Evolutionary conservation across 2,113 vertebrate species (phyloP).

Genomic region (Podarcis raffonei): DNA sequence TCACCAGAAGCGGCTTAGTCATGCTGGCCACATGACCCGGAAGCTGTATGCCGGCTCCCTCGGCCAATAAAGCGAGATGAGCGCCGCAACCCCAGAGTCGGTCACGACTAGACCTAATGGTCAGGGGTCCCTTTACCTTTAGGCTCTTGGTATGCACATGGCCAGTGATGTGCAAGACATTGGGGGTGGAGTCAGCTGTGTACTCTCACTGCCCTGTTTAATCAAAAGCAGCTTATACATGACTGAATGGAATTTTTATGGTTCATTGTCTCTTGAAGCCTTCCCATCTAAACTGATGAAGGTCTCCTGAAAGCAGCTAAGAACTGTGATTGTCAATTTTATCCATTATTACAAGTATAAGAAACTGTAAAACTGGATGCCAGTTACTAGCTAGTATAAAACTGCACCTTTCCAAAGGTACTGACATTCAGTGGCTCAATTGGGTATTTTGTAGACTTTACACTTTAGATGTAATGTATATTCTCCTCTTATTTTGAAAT

Average conservation of each 20-base stretch:
- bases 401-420: not conserved
- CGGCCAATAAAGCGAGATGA: too few relatives aligned
- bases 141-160: not conserved
- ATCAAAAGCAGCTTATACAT: not conserved
- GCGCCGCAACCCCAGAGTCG: too few relatives aligned
- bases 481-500: too few relatives aligned
- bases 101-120: too few relatives aligned
- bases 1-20: too few relatives aligned
- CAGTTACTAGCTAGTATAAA: not conserved
- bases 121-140: too few relatives aligned
- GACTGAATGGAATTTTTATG: not conserved
- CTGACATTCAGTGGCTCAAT: not conserved
- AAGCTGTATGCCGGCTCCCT: too few relatives aligned
- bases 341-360: not conserved
- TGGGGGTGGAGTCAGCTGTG: not conserved
- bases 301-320: not conserved
- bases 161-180: not conserved
- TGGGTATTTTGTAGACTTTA: too few relatives aligned
- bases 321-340: not conserved
- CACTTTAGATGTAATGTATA: too few relatives aligned
- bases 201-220: not conserved
- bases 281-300: not conserved
- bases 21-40: too few relatives aligned
- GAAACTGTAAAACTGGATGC: not conserved
- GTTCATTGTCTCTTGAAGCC: not conserved